A percentile compares a stretch with the other conserved stretches of the same genome.
Evolutionary conservation across 2,888 invertebrate genomes (phyloP).

Genomic region (Augiades crinisus): DNA sequence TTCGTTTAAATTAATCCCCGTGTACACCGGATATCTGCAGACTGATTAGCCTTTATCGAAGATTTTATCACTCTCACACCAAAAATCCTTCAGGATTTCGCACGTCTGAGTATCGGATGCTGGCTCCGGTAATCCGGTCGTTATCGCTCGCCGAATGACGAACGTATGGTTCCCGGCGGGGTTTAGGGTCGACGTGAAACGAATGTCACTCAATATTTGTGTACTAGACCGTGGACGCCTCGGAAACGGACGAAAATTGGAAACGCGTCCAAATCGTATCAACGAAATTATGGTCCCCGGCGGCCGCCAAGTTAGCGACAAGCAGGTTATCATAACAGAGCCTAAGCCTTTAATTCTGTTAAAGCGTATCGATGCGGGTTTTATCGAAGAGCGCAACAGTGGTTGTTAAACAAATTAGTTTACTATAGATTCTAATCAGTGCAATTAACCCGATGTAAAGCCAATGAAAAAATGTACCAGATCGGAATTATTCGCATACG

Average conservation of each 20-base stretch:
- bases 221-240: constrained; percentile 16
- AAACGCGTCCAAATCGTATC: too few relatives aligned
- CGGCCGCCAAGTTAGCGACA: too few relatives aligned
- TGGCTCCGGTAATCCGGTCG: constrained; percentile 24
- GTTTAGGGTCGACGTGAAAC: constrained; percentile 20
- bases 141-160: constrained; percentile 27
- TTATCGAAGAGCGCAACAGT: constrained; percentile 18
- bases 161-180: constrained; percentile 25
- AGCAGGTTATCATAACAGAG: too few relatives aligned
- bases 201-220: constrained; percentile 25
- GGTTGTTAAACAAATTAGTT: constrained; percentile 57
- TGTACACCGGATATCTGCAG: constrained; percentile 4
- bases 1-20: constrained; percentile 10
- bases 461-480: constrained; percentile 28
- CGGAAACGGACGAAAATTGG: not conserved
- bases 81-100: constrained; percentile 27
- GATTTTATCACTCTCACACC: constrained; percentile 24
- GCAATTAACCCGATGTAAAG: constrained; percentile 56
- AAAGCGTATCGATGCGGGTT: constrained; percentile 1
- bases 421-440: constrained; percentile 50
- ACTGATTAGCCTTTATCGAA: constrained; percentile 20
- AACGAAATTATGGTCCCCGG: too few relatives aligned
- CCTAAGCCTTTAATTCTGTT: too few relatives aligned
- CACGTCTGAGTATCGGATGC: constrained; percentile 26
- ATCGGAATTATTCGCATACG: constrained; percentile 23